Conservation (phyloP, 2,888 invertebrate species). For the Agriopis aurantiaria region DNA sequence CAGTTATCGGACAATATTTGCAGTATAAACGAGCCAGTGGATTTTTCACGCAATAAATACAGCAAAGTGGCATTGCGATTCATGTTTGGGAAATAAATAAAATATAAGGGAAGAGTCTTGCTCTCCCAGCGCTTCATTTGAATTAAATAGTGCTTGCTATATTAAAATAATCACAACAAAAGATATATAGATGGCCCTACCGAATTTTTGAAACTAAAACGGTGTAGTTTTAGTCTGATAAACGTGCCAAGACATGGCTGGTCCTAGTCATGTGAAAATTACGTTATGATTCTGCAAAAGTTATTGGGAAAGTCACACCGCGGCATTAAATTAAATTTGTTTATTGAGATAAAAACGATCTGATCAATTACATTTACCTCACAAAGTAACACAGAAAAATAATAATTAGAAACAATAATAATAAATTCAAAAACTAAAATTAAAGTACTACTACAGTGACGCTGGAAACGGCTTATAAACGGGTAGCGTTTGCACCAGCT, state of each 20-base stretch:
- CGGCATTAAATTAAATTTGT: too few relatives aligned
- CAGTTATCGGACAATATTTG: constrained; percentile 70
- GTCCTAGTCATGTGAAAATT: too few relatives aligned
- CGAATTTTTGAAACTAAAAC: neutral
- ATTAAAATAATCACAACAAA: constrained; percentile 67
- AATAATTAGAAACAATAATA: too few relatives aligned
- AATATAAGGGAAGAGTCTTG: constrained; percentile 53
- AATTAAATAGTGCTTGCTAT: constrained; percentile 73
- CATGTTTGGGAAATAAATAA: constrained; percentile 74
- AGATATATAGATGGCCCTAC: constrained; percentile 33
- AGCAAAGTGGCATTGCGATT: constrained; percentile 69
- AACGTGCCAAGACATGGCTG: too few relatives aligned
- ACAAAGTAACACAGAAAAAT: too few relatives aligned
- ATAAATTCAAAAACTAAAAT: too few relatives aligned
- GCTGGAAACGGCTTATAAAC: constrained; percentile 56
- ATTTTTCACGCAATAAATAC: constrained; percentile 71
- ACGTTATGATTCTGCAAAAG: too few relatives aligned
- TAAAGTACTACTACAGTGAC: constrained; percentile 42
- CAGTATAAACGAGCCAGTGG: constrained; percentile 63
- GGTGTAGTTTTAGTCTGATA: neutral
- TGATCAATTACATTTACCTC: too few relatives aligned
- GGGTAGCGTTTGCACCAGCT: constrained; percentile 49
- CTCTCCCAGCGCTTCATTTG: constrained; percentile 64
- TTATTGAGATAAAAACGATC: too few relatives aligned
- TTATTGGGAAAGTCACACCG: too few relatives aligned